Base-by-base conservation (phyloP, 2,888 invertebrate species). In the Taenaris catops region DNA sequence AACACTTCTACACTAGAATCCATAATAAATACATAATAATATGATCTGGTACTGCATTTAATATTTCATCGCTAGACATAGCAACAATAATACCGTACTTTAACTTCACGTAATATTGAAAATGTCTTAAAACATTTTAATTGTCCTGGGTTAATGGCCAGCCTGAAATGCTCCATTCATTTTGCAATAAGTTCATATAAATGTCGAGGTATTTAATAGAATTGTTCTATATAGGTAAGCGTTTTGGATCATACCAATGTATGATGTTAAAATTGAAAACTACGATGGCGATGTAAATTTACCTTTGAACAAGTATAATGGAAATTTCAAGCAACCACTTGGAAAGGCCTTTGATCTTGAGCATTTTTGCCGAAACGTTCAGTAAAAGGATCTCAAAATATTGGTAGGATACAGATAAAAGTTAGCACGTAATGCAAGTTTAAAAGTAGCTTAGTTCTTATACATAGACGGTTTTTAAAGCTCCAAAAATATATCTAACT, bases 281-380 rank as follows among this genome's bases (percentile, higher is more conserved):
- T 37, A 38, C 34, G 37, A 38, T 35, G 46, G 44, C 58, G 60
- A 64, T 65, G 63, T 65, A 67, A 69, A 66, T 73, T 66, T 57
- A 61, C 64, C 65, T 71, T 69, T 66, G 62, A 67, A 62, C 59
- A 60, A 63, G 63, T 64, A 66, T 73, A 76, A 78, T 75, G 67
- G 70, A 67, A 79, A 79, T 69, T 79, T 78, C 61, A 58, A 62
- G 62, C 63, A 74, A 74, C 74, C 72, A 63, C 71, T 72, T 61
- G 66, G 58, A 70, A 73, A 68, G 60, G 61, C 72, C 69, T 79
- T 80, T 79, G 74, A 75, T 79, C 73, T 71, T 66, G 58, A 59
- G 61, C 69, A 69, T 72, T 71, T 68, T 39, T 55, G 59, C 58
- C 57, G 56, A 62, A 72, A 63, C 62, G 60, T 58, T 63, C 49